A percentile compares a stretch with the other conserved stretches of the same genome.
Evolutionary conservation across 2,113 vertebrate species (phyloP).

Genomic region (Puma concolor): DNA sequence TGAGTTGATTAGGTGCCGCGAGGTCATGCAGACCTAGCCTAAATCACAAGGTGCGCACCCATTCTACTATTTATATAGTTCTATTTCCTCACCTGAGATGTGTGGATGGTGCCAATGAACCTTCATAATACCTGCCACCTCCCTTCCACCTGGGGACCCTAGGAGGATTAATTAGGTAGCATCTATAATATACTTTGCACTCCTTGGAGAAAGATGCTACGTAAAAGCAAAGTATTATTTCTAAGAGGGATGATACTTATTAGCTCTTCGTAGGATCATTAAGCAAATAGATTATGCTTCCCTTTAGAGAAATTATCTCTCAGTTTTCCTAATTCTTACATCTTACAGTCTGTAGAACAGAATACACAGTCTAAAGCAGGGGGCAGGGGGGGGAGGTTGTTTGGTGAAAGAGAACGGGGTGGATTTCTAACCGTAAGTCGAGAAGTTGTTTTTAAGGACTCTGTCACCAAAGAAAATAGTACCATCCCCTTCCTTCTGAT

Average conservation of each 20-base stretch:
- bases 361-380: background rate
- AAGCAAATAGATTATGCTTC: constrained; percentile 75
- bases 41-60: background rate
- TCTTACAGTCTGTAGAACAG: constrained; percentile 56
- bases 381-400: accelerated
- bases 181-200: constrained; percentile 62
- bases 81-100: constrained; percentile 9
- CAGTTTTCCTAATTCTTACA: constrained; percentile 64
- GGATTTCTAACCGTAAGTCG: background rate
- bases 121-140: constrained; percentile 25
- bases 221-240: constrained; percentile 78
- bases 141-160: constrained; percentile 58
- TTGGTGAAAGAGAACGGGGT: background rate
- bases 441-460: background rate
- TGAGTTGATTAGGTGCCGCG: background rate
- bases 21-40: constrained; percentile 5
- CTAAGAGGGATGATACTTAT: constrained; percentile 72
- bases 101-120: background rate
- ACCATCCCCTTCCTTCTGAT: background rate
- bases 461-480: constrained; percentile 17
- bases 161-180: constrained; percentile 71
- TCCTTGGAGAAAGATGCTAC: constrained; percentile 74
- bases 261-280: constrained; percentile 75
- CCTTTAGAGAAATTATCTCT: constrained; percentile 75
- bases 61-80: background rate